Percentiles rank a stretch among this genome's conserved stretches.
Conservation (phyloP, 2,797 vertebrate species). For the Brotogeris chrysoptera region DNA sequence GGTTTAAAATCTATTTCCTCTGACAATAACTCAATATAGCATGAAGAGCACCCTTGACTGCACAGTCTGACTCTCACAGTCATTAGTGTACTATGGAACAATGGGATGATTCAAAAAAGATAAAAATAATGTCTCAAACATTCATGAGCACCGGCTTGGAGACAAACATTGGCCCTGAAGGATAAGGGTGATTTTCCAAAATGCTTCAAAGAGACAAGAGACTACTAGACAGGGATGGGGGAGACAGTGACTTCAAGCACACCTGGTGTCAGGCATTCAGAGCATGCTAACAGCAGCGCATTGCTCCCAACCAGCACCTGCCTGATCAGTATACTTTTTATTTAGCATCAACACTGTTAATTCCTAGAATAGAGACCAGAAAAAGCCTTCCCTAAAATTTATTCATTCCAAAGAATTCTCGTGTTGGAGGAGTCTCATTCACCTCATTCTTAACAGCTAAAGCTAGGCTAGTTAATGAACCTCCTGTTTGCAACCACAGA, state of each 20-base stretch:
- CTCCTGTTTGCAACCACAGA: neutral
- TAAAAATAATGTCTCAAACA: neutral
- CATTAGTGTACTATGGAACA: neutral
- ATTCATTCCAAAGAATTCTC: neutral
- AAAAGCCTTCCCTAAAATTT: neutral
- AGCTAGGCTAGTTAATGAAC: neutral
- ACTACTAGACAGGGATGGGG: neutral
- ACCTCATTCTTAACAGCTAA: neutral
- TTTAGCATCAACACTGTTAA: neutral
- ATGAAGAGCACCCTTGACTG: neutral
- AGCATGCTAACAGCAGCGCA: rapidly evolving
- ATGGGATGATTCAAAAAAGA: neutral
- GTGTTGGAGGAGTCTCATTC: neutral
- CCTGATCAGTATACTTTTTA: neutral
- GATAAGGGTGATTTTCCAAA: rapidly evolving
- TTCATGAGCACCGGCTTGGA: neutral
- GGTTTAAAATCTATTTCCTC: conserved; percentile 15
- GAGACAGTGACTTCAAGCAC: neutral
- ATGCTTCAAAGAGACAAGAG: neutral
- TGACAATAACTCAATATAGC: neutral
- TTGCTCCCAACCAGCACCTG: neutral
- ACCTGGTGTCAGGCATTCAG: neutral
- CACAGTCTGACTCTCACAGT: neutral
- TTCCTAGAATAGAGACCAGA: neutral
- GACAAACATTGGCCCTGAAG: neutral